These are phyloP conservation scores for Gymnobelideus leadbeateri DNA, from an alignment of 2,113 vertebrate species.

Conservation along the genomic window DNA sequence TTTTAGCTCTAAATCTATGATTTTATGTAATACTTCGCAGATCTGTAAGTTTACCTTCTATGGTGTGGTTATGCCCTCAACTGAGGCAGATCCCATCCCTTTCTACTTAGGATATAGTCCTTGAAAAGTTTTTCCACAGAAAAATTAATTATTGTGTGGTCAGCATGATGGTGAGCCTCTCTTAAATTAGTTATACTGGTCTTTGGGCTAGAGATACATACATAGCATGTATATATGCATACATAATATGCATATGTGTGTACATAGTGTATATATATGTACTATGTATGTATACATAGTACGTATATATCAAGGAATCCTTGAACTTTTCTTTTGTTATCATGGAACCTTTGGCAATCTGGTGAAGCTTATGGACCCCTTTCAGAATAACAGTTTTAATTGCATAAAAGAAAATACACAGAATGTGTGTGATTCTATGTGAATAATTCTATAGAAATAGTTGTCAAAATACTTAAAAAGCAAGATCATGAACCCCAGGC, in stretches of 20 bases:
- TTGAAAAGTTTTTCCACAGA: neutral
- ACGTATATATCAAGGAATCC: neutral
- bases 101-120: neutral
- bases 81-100: neutral
- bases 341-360: neutral
- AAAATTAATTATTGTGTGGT: neutral
- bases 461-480: neutral
- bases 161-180: neutral
- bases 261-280: too few species aligned
- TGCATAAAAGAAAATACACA: neutral
- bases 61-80: neutral
- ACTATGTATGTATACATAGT: too few species aligned
- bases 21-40: neutral
- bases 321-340: neutral
- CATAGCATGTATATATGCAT: neutral
- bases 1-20: neutral
- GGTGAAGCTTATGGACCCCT: neutral
- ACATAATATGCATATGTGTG: too few species aligned
- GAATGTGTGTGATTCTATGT: too few species aligned
- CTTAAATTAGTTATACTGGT: neutral
- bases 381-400: neutral
- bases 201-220: neutral
- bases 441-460: neutral
- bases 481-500: neutral
- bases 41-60: neutral